These are phyloP conservation scores for Bhutanitis thaidina DNA, from an alignment of 2,888 invertebrate genomes.

Conservation along the genomic window DNA sequence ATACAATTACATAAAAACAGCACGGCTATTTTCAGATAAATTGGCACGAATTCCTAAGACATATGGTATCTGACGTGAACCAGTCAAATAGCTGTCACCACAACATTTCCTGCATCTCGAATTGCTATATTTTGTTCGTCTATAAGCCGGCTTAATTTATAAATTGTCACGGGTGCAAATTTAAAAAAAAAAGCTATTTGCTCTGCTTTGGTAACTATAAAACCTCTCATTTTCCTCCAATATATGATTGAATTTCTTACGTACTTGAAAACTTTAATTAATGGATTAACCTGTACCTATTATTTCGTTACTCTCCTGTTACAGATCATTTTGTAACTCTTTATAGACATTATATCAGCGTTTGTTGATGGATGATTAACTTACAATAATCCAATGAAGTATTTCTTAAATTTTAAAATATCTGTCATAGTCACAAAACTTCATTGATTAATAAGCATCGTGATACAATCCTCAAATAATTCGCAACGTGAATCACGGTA, in stretches of 20 bases:
- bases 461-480: constrained; percentile 33
- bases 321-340: no score
- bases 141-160: constrained; percentile 20
- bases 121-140: constrained; percentile 22
- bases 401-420: constrained; percentile 31
- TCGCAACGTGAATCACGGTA: constrained; percentile 32
- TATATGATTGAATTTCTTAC: no score
- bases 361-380: constrained; percentile 32
- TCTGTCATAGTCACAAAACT: constrained; percentile 28
- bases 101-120: constrained; percentile 38
- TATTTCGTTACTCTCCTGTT: constrained; percentile 14
- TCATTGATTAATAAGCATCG: constrained; percentile 33
- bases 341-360: no score
- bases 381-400: constrained; percentile 23
- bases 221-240: constrained; percentile 34
- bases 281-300: no score
- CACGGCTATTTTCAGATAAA: constrained; percentile 34
- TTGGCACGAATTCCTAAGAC: constrained; percentile 55
- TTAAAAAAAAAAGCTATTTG: no score
- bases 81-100: constrained; percentile 51
- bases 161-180: constrained; percentile 14
- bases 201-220: no score
- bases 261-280: no score
- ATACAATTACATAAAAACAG: constrained; percentile 19
- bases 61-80: constrained; percentile 48